Conservation (phyloP, 1,140 invertebrate genomes). For the Brachionus sp. region DNA sequence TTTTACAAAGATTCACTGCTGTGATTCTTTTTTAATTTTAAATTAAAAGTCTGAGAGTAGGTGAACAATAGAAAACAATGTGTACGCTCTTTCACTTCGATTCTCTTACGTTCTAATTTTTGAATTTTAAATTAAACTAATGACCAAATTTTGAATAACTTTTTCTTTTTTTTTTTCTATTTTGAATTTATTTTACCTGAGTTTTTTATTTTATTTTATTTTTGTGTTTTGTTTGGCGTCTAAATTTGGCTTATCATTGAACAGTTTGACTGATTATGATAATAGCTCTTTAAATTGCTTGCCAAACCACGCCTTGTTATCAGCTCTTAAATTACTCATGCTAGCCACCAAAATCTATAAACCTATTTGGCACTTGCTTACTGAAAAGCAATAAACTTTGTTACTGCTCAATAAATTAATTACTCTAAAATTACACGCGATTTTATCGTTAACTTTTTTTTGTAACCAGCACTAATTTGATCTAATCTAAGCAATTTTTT, state of each 20-base stretch:
- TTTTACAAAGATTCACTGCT: slow-evolving; percentile 25
- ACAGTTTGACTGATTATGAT: background rate
- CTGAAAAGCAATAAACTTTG: background rate
- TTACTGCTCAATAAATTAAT: background rate
- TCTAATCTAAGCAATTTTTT: background rate
- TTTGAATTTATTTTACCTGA: slow-evolving; percentile 13
- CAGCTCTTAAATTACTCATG: background rate
- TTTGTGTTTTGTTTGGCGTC: background rate
- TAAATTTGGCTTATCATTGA: background rate
- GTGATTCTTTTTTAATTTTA: slow-evolving; percentile 24
- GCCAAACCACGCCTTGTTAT: background rate
- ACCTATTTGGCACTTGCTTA: background rate
- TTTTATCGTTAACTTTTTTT: background rate
- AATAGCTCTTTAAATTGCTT: background rate
- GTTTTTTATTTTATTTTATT: background rate
- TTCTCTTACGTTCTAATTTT: background rate
- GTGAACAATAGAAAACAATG: slow-evolving; percentile 25
- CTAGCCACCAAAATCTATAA: background rate
- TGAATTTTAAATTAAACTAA: slow-evolving; percentile 1
- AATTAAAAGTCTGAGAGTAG: background rate
- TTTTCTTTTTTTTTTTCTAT: background rate
- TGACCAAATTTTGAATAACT: slow-evolving; percentile 37
- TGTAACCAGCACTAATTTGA: background rate
- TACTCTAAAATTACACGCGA: background rate
- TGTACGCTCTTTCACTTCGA: background rate